Evolutionary conservation across 2,888 invertebrate genomes (phyloP), one percentile per base, ranked within the genome.

Genomic region (Sesamia inferens): DNA sequence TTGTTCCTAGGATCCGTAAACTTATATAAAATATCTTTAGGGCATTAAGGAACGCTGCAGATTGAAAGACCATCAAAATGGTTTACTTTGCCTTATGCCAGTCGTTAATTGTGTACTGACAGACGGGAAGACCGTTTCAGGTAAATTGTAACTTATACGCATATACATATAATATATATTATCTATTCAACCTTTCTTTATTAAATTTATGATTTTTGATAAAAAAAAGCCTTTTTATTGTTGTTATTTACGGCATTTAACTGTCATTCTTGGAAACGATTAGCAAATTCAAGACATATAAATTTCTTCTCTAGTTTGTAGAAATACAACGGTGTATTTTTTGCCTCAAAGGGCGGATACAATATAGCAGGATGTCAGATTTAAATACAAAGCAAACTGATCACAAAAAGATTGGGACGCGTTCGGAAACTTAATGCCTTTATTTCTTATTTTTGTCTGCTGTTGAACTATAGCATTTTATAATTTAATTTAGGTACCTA

Each of bases 351-450:
- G 22, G 47, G 19, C 55, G 77, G 77, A 76, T 57, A 24, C 51
- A 11, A 24, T 47, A 24, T n/a, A 63, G 44, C 76, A 76, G 76
- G 64, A 78, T 76, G 57, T 55, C 39, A 64, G 13, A 78, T 71
- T 65, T 64, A 71, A 63, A 78, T 76, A 76, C 78, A 76, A 76
- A 77, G 70, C 47, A 19, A 71, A 54, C 13, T 71, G 63, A 64
- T 71, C 58, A 75, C 48, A 77, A 51, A 62, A 75, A 76, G 48
- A 76, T 76, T 69, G 61, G 24, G 42, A 76, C 48, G 62, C 42
- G 62, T 22, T 57, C 7, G 22, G 77, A 75, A 75, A 76, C 31
- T 77, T 70, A 77, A 75, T 24, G 31, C 3, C 42, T 57, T 39
- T 22, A 55, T 71, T 39, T 47, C 6, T 72, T 14, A 16, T 31